These are phyloP conservation scores for Drosophila micromelanica DNA, from an alignment of 1,140 invertebrate genomes.

Conservation along the genomic window DNA sequence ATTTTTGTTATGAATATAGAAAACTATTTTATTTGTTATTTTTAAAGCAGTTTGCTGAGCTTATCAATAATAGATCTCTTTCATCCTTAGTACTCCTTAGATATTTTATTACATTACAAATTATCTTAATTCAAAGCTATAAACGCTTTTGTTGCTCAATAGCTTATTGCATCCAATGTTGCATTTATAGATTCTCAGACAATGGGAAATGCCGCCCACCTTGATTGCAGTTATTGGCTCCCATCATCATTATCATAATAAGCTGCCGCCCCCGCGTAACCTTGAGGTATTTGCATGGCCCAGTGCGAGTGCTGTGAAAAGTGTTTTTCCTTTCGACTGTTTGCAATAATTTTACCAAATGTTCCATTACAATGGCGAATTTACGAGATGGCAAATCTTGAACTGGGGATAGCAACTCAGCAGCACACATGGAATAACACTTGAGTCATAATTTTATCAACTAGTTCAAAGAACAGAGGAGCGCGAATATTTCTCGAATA, in stretches of 20 bases:
- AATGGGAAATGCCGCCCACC: neutral
- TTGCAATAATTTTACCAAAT: slow-evolving; percentile 43
- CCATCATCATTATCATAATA: slow-evolving; percentile 40
- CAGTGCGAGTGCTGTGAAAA: slow-evolving; percentile 15
- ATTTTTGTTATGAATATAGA: no score
- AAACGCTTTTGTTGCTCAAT: no score
- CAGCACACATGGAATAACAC: slow-evolving; percentile 50
- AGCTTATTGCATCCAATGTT: neutral
- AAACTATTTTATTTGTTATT: no score
- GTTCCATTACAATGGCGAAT: slow-evolving; percentile 44
- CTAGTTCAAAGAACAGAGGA: slow-evolving; percentile 43
- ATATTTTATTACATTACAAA: no score
- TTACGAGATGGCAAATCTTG: slow-evolving; percentile 47
- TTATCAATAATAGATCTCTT: no score
- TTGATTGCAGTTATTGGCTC: slow-evolving; percentile 30
- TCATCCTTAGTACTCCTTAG: no score
- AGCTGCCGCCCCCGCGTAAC: slow-evolving; percentile 9
- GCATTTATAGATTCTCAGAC: neutral
- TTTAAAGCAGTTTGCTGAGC: no score
- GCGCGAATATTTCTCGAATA: slow-evolving; percentile 42
- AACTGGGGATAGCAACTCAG: slow-evolving; percentile 5
- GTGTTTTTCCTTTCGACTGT: slow-evolving; percentile 47
- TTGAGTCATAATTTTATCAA: slow-evolving; percentile 68
- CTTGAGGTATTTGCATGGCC: slow-evolving; percentile 14
- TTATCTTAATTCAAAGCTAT: no score